phyloP scores from a whole-genome alignment of 2,797 vertebrate genomes.

The Acridotheres tristis region DNA sequence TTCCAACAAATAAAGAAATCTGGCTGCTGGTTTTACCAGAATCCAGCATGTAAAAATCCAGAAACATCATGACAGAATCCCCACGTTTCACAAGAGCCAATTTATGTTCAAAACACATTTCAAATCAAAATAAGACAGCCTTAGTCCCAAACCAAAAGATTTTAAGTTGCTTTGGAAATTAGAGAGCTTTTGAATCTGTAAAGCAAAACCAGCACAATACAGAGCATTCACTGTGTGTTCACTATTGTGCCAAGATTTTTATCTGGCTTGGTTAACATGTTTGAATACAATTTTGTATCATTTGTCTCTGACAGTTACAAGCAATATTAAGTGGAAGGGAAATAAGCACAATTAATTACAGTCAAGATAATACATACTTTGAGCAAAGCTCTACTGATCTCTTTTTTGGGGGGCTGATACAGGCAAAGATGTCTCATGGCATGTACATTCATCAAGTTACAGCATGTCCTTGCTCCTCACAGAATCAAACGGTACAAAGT shows the following conservation, averaged over 20 bases:
- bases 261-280: background rate
- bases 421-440: background rate
- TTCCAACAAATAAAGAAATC: background rate
- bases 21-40: conserved; percentile 12
- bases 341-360: conserved; percentile 20
- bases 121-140: background rate
- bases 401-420: background rate
- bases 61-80: background rate
- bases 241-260: background rate
- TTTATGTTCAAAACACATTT: background rate
- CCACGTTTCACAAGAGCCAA: background rate
- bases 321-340: background rate
- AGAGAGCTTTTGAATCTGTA: background rate
- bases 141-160: background rate
- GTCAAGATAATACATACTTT: background rate
- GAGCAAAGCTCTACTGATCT: background rate
- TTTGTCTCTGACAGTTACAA: background rate
- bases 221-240: background rate
- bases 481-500: background rate
- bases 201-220: background rate
- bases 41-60: background rate
- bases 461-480: background rate
- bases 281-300: background rate
- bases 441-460: background rate
- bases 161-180: background rate